Conservation (phyloP, 2,113 vertebrate species). For the Tetraodon nigroviridis region DNA sequence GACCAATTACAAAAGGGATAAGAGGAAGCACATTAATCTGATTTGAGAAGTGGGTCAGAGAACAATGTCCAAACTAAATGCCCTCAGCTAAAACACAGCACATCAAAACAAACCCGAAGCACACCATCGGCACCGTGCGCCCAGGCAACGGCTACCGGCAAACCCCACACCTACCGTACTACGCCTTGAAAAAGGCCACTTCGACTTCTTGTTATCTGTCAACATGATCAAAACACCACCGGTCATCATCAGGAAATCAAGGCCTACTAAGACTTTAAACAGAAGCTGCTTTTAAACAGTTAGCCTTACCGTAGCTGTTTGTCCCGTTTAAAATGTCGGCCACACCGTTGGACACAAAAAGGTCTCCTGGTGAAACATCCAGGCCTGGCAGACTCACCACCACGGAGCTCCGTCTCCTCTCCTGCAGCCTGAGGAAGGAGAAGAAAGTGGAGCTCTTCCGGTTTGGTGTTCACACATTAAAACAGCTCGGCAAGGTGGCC, state of each 20-base stretch:
- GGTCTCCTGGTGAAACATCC: conserved; percentile 85
- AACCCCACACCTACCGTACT: conserved; percentile 71
- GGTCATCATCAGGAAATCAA: background rate
- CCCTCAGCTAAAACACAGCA: conserved; percentile 31
- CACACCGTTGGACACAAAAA: conserved; percentile 80
- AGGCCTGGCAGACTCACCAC: conserved; percentile 82
- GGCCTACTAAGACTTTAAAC: no score
- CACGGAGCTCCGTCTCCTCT: conserved; percentile 80
- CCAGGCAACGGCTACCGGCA: background rate
- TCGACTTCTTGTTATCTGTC: conserved; percentile 85
- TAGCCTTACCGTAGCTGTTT: conserved; percentile 21
- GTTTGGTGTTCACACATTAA: background rate
- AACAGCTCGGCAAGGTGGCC: background rate
- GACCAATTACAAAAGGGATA: conserved; percentile 47
- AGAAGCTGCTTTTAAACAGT: no score
- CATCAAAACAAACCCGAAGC: conserved; percentile 28
- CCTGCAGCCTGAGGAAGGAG: conserved; percentile 61
- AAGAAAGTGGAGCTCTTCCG: background rate
- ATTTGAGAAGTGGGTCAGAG: conserved; percentile 70
- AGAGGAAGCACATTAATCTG: conserved; percentile 57
- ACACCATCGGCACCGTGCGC: background rate
- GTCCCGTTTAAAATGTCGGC: conserved; percentile 74
- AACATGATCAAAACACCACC: conserved; percentile 16
- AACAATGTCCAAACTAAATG: conserved; percentile 60
- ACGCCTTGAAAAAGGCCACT: conserved; percentile 87